Evolutionary conservation across 2,888 invertebrate species (phyloP).

Genomic region (Leptopilina syphax): DNA sequence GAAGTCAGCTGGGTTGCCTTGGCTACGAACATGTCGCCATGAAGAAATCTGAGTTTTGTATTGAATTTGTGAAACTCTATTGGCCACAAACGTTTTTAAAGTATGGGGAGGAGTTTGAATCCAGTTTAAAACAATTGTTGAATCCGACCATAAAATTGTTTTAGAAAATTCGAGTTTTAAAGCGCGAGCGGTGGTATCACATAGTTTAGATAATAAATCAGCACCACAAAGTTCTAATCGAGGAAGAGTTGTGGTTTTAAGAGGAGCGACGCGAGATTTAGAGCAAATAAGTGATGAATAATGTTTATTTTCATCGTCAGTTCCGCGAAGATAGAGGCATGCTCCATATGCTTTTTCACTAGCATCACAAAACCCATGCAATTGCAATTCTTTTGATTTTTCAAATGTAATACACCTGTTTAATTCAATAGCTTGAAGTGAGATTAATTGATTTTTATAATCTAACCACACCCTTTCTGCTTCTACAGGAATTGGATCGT

Average conservation of each 20-base stretch:
- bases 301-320: slow-evolving; percentile 6
- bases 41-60: background rate
- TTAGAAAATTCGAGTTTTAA: background rate
- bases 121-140: background rate
- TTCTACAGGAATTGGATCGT: slow-evolving; percentile 36
- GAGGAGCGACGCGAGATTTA: slow-evolving; percentile 38
- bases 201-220: slow-evolving; percentile 38
- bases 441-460: background rate
- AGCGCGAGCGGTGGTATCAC: slow-evolving; percentile 7
- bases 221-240: slow-evolving; percentile 12
- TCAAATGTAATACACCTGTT: background rate
- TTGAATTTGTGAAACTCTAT: background rate
- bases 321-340: slow-evolving; percentile 31
- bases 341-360: slow-evolving; percentile 43
- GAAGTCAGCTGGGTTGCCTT: too few relatives aligned
- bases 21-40: background rate
- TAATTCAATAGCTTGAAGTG: background rate
- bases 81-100: background rate
- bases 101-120: background rate
- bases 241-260: background rate
- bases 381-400: slow-evolving; percentile 6
- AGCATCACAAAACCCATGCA: slow-evolving; percentile 45
- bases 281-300: slow-evolving; percentile 25
- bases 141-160: background rate
- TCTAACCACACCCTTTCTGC: slow-evolving; percentile 36